Conservation (phyloP, 37 sponge, comb jelly and placozoan species). For the Agelas oroides region DNA sequence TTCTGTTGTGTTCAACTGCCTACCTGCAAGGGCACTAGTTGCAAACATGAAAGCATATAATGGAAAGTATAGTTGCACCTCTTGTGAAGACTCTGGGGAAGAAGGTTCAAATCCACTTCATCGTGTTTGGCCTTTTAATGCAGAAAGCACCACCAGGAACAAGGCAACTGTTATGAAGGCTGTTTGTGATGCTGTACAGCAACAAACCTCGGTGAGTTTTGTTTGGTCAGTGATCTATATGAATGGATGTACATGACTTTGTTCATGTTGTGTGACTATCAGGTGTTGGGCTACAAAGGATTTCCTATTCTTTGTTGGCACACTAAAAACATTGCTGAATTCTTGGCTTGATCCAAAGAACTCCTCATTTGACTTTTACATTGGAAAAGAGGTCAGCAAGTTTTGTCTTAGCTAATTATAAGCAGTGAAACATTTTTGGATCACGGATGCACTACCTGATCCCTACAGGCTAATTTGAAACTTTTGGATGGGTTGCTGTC, state of each 20-base stretch:
- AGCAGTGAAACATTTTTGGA: no score
- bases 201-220: not conserved
- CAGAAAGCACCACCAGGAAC: not conserved
- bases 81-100: not conserved
- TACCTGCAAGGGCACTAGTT: slow-evolving; percentile 21
- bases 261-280: not conserved
- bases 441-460: no score
- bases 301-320: not conserved
- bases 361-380: not conserved
- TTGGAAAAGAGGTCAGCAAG: not conserved
- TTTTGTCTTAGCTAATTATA: not conserved
- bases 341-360: not conserved
- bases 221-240: not conserved
- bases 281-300: slow-evolving; percentile 13
- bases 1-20: slow-evolving; percentile 3
- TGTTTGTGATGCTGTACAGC: not conserved
- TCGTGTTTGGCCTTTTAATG: not conserved
- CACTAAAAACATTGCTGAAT: not conserved
- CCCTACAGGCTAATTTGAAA: no score
- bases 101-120: not conserved
- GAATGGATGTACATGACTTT: not conserved
- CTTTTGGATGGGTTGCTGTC: not conserved
- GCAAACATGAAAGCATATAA: slow-evolving; percentile 13
- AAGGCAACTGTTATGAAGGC: not conserved
- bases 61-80: not conserved